phyloP scores from a whole-genome alignment of 2,797 vertebrate genomes.

The Craterocephalus amniculus region DNA sequence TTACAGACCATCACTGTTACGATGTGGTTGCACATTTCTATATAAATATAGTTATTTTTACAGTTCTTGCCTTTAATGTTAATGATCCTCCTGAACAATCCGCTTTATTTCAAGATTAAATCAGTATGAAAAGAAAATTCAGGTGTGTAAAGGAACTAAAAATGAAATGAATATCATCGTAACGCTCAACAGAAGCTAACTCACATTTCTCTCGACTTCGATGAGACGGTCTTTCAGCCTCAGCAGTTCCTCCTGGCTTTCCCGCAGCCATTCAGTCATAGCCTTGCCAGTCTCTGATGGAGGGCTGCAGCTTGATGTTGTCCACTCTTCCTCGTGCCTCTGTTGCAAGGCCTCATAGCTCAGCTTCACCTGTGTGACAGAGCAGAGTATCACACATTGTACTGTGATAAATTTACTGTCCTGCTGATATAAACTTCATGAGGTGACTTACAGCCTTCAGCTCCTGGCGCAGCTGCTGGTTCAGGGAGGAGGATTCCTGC shows the following conservation, averaged over 20 bases:
- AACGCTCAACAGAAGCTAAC: slow-evolving; percentile 31
- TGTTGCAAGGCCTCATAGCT: slow-evolving; percentile 93
- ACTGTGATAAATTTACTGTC: not conserved
- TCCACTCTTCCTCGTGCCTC: slow-evolving; percentile 88
- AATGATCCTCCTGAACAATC: not conserved
- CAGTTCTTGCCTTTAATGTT: not conserved
- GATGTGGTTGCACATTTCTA: no score
- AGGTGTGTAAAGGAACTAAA: not conserved
- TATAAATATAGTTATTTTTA: not conserved
- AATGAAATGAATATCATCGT: not conserved
- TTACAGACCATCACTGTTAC: no score
- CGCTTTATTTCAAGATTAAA: not conserved
- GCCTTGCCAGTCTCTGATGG: slow-evolving; percentile 51
- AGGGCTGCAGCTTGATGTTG: slow-evolving; percentile 30
- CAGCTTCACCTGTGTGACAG: slow-evolving; percentile 86
- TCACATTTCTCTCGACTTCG: slow-evolving; percentile 93
- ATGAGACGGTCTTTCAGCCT: slow-evolving; percentile 94
- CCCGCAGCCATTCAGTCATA: slow-evolving; percentile 87
- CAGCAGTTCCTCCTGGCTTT: slow-evolving; percentile 91
- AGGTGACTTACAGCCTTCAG: slow-evolving; percentile 77
- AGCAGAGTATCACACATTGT: not conserved
- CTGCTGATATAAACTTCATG: not conserved
- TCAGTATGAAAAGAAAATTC: not conserved
- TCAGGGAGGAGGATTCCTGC: slow-evolving; percentile 89
- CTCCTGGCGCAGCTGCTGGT: slow-evolving; percentile 90